phyloP scores from a whole-genome alignment of 2,797 vertebrate genomes.

The Mastacembelus armatus region DNA sequence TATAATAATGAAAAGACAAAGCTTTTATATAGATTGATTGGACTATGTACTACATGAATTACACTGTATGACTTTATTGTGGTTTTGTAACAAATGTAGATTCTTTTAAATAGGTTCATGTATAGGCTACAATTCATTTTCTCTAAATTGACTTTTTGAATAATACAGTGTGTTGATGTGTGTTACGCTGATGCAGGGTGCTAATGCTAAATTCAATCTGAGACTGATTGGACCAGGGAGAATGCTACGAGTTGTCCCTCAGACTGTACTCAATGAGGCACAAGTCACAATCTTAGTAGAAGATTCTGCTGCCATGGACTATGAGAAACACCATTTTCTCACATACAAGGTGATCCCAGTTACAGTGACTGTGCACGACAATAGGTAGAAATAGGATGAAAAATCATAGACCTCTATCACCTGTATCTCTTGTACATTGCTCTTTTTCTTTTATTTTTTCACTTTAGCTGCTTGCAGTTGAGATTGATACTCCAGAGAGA shows the following conservation, averaged over 20 bases:
- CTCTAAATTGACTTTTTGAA: constrained; percentile 19
- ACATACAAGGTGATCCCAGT: constrained; percentile 84
- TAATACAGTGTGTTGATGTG: constrained; percentile 14
- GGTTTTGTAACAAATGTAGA: constrained; percentile 44
- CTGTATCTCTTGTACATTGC: not conserved
- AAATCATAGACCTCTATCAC: not conserved
- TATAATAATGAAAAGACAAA: constrained; percentile 40
- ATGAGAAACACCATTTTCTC: constrained; percentile 90
- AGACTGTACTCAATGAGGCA: constrained; percentile 96
- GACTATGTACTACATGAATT: constrained; percentile 41
- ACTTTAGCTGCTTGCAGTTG: constrained; percentile 92
- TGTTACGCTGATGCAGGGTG: constrained; percentile 83
- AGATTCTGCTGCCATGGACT: constrained; percentile 94
- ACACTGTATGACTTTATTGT: constrained; percentile 14
- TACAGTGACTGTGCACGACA: not conserved
- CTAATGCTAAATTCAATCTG: constrained; percentile 97
- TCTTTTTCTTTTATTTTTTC: not conserved
- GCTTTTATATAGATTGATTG: constrained; percentile 63
- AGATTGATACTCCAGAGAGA: constrained; percentile 94
- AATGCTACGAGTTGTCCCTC: constrained; percentile 93
- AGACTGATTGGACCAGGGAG: constrained; percentile 89
- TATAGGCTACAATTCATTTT: constrained; percentile 20
- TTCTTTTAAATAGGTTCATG: constrained; percentile 47
- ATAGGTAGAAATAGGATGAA: not conserved
- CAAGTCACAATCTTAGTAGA: constrained; percentile 96